Evolutionary conservation across 2,113 vertebrate genomes (phyloP).

Genomic region (Anoura caudifer): DNA sequence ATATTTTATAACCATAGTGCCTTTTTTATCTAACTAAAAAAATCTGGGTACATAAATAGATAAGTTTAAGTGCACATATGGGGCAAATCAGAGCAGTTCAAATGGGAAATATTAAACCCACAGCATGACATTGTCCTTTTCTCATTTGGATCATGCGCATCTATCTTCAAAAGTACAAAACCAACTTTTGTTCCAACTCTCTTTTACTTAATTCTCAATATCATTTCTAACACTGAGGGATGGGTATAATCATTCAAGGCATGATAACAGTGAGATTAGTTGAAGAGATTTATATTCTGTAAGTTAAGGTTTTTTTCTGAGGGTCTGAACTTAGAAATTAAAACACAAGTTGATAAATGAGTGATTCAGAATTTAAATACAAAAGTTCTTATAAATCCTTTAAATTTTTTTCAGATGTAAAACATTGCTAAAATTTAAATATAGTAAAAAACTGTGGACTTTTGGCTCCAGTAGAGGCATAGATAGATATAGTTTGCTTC

Average conservation of each 20-base stretch:
- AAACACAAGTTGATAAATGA: not conserved
- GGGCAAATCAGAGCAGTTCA: not conserved
- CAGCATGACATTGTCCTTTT: not conserved
- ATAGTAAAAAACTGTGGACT: not conserved
- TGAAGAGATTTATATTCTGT: not conserved
- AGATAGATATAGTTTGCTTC: no score
- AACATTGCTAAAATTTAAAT: not conserved
- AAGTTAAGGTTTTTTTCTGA: not conserved
- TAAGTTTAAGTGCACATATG: not conserved
- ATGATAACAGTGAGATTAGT: not conserved
- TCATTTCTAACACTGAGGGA: not conserved
- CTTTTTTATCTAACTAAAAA: not conserved
- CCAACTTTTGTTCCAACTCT: not conserved
- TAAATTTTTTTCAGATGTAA: not conserved
- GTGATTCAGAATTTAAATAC: not conserved
- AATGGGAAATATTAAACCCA: not conserved
- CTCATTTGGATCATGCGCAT: not conserved
- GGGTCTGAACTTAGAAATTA: not conserved
- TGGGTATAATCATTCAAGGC: not conserved
- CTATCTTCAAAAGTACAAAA: not conserved
- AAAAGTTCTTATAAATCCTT: not conserved
- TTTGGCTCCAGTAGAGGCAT: no score
- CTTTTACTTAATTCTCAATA: not conserved
- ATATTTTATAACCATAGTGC: not conserved
- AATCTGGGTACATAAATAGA: not conserved